Conservation (phyloP, 2,797 vertebrate species). For the Acanthopagrus latus region DNA sequence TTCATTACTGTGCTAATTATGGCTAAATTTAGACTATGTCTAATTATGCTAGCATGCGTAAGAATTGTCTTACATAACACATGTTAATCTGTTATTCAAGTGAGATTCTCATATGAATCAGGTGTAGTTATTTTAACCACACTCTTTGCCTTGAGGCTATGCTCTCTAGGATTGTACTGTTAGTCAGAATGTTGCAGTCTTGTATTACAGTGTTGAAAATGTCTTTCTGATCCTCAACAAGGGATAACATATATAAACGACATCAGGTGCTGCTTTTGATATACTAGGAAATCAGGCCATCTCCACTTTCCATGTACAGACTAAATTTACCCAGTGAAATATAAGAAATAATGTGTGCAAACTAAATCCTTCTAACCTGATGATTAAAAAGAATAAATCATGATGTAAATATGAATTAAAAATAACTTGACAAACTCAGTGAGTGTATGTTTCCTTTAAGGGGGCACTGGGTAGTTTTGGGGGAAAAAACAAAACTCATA, state of each 20-base stretch:
- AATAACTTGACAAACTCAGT: not conserved
- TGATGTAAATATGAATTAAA: not conserved
- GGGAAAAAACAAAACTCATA: no score
- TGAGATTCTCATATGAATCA: constrained; percentile 50
- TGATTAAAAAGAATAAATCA: constrained; percentile 5
- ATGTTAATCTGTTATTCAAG: constrained; percentile 53
- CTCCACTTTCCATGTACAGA: not conserved
- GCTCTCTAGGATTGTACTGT: constrained; percentile 39
- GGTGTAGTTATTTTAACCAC: constrained; percentile 54
- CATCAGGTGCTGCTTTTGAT: not conserved
- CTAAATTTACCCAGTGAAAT: not conserved
- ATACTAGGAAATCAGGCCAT: not conserved
- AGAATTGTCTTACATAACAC: constrained; percentile 61
- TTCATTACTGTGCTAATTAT: constrained; percentile 51
- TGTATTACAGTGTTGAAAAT: constrained; percentile 1
- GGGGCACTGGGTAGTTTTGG: no score
- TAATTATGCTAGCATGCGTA: constrained; percentile 61
- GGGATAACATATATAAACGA: not conserved
- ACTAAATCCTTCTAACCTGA: not conserved
- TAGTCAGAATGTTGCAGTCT: constrained; percentile 8
- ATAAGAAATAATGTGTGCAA: not conserved
- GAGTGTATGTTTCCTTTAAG: not conserved
- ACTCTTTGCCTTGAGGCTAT: constrained; percentile 23
- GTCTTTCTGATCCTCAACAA: constrained; percentile 5
- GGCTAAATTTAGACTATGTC: constrained; percentile 71